Evolutionary conservation across 2,113 vertebrate genomes (phyloP).

Genomic region (Hydrolagus affinis): DNA sequence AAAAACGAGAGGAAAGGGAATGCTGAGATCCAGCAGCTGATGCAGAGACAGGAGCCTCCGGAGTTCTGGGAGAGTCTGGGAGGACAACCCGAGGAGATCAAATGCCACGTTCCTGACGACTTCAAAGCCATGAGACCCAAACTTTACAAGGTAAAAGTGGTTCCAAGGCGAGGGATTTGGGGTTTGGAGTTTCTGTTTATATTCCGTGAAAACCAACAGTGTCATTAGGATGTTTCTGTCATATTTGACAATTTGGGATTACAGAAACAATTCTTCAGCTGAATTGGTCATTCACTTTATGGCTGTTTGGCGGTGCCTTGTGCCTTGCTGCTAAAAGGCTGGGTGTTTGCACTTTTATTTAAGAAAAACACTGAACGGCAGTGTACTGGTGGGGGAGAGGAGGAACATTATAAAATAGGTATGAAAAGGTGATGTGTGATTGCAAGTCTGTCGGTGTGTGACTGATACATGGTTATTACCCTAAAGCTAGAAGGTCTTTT

Average conservation of each 20-base stretch:
- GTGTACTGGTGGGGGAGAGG: background rate
- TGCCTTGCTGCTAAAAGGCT: too few relatives aligned
- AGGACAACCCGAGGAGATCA: conserved; percentile 83
- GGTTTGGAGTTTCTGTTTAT: too few relatives aligned
- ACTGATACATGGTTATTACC: background rate
- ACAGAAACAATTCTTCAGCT: too few relatives aligned
- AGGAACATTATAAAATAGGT: background rate
- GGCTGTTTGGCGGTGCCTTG: too few relatives aligned
- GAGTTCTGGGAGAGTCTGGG: conserved; percentile 83
- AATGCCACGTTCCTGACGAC: conserved; percentile 75
- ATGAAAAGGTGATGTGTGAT: too few relatives aligned
- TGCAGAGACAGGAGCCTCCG: conserved; percentile 73
- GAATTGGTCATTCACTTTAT: too few relatives aligned
- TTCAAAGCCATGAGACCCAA: conserved; percentile 80
- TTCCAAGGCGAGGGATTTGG: too few relatives aligned
- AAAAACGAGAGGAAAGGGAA: conserved; percentile 93
- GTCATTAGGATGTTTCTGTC: too few relatives aligned
- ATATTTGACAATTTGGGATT: too few relatives aligned
- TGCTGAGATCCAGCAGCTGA: conserved; percentile 70
- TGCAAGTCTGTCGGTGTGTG: background rate
- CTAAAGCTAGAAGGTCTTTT: background rate
- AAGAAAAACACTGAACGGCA: too few relatives aligned
- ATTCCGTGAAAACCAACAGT: too few relatives aligned
- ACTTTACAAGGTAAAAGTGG: conserved; percentile 77
- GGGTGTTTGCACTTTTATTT: too few relatives aligned